A percentile compares a stretch with the other conserved stretches of the same genome.
Conservation (phyloP, 92 coral and sea anemone genomes). For the Heteractis magnifica region DNA sequence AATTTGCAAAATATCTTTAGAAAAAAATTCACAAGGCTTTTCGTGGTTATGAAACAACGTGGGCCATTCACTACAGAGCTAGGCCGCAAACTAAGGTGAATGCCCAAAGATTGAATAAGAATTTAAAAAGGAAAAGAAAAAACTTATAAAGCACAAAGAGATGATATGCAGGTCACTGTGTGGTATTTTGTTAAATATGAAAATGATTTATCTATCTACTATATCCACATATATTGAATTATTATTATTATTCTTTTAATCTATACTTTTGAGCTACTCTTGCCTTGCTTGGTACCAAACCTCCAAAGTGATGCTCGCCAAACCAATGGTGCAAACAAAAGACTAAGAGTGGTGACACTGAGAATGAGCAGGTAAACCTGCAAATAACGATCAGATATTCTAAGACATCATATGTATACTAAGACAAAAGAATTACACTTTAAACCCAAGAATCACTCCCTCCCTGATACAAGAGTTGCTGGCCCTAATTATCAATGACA, state of each 20-base stretch:
- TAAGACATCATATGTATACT: neutral
- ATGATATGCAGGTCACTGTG: too few species aligned
- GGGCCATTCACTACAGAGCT: too few species aligned
- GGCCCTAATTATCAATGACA: too few species aligned
- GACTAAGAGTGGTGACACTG: slow-evolving; percentile 93
- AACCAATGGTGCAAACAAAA: slow-evolving; percentile 88
- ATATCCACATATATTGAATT: neutral
- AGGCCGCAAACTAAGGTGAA: too few species aligned
- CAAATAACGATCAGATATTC: slow-evolving; percentile 15
- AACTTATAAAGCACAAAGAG: too few species aligned
- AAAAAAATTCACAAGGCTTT: too few species aligned
- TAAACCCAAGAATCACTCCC: neutral
- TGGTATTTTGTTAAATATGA: too few species aligned
- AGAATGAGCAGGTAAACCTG: slow-evolving; percentile 95
- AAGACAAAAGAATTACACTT: neutral
- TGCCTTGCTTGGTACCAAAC: slow-evolving; percentile 63
- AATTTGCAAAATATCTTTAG: too few species aligned
- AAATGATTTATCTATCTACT: neutral
- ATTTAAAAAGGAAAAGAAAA: too few species aligned
- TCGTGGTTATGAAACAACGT: too few species aligned
- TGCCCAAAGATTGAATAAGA: too few species aligned
- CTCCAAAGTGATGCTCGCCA: slow-evolving; percentile 95
- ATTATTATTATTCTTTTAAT: neutral
- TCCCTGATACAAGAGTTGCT: neutral
- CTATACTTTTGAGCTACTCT: neutral